Evolutionary conservation across 2,797 vertebrate species (phyloP).

Genomic region (Sebastes iracundus): DNA sequence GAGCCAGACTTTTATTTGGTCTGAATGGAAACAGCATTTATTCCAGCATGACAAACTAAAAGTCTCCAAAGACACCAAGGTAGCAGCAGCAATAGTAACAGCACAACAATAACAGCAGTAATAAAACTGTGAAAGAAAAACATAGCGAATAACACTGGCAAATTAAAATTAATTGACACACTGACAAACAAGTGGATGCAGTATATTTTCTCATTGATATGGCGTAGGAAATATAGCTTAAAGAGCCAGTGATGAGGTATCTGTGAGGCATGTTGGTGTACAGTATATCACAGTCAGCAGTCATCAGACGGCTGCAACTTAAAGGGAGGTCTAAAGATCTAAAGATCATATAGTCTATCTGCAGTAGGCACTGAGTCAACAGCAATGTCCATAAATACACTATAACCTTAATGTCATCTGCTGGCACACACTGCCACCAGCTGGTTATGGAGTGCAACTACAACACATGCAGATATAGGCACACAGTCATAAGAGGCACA

Average conservation of each 20-base stretch:
- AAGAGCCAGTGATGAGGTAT: background rate
- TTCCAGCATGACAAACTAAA: background rate
- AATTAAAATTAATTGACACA: background rate
- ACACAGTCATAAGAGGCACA: background rate
- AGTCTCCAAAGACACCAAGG: background rate
- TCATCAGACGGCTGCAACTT: background rate
- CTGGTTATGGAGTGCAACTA: slow-evolving; percentile 31
- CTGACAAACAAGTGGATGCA: background rate
- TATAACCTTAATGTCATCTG: background rate
- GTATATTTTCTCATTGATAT: background rate
- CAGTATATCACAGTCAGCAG: background rate
- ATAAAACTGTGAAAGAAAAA: background rate
- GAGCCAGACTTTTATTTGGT: background rate
- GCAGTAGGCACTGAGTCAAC: background rate
- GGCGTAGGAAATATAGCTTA: background rate
- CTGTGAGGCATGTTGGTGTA: background rate
- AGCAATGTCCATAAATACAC: background rate
- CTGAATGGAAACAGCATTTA: background rate
- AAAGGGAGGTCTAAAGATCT: background rate
- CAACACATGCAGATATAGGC: slow-evolving; percentile 1
- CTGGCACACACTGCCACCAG: slow-evolving; percentile 36
- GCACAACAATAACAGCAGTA: background rate
- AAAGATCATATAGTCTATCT: background rate
- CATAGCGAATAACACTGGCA: background rate
- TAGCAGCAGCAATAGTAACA: background rate